Evolutionary conservation across 2,113 vertebrate genomes (phyloP), one percentile per base, ranked within the genome.

Genomic region (Mastomys coucha): DNA sequence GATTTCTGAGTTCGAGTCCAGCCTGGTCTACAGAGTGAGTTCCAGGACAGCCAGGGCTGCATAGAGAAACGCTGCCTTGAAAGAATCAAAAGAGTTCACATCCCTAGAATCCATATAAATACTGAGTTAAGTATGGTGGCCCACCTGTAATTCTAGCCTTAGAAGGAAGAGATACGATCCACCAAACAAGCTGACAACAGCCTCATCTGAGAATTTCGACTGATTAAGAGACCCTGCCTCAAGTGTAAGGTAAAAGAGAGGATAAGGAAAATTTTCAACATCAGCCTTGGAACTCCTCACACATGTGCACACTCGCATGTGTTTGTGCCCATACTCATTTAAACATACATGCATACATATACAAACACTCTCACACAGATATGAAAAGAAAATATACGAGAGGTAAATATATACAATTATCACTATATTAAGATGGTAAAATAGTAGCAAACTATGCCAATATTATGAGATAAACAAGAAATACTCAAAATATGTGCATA

Each of bases 401-500:
- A 33, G 49, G 7, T 65, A 78, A 78, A 78, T 33, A 51, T 77
- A 51, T 72, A 94, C 24, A 75, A 63, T 92, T 84, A 78, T 0
- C 90, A 53, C 60, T 84, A 84, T 63, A 78, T 10, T 81, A 75
- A 95, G 77, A 88, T 42, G n/a, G 9, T 82, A 85, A 96, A 92
- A 82, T 56, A 70, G 39, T 14, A 76, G 39, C 7, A 75, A 75
- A 75, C 39, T 72, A 72, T 73, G 72, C 12, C 42, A 45, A 45
- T 26, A 45, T 45, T 75, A 45, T 76, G 39, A 76, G 45, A 75
- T 4, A 28, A 65, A 63, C 7, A 77, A 39, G 49, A 60, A 78
- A 78, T 78, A 78, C 7, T 31, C 14, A 78, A 78, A 51, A 31
- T 77, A 77, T 49, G 12, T 51, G 17, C 11, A 51, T 51, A 65